These are phyloP conservation scores for Cranoglanis bouderius DNA, from an alignment of 2,113 vertebrate species.

Conservation along the genomic window DNA sequence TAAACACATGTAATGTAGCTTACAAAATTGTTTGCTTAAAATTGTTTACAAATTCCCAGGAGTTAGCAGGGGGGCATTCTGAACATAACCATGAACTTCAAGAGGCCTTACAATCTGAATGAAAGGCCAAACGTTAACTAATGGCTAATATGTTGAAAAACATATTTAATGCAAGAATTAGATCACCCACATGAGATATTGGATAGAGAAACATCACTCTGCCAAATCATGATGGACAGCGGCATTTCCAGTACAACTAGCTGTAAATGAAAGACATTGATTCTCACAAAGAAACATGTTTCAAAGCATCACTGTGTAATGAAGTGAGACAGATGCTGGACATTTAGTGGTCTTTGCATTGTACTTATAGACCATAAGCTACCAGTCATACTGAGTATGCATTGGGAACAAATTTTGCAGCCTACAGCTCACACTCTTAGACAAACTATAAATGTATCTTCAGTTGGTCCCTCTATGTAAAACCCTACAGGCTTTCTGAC, in stretches of 20 bases:
- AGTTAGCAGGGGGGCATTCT: not conserved
- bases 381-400: not conserved
- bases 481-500: not conserved
- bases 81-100: not conserved
- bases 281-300: slow-evolving; percentile 1
- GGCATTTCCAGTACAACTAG: not conserved
- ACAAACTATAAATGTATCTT: not conserved
- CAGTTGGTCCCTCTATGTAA: not conserved
- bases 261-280: not conserved
- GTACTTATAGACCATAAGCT: not conserved
- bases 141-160: not conserved
- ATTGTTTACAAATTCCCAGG: not conserved
- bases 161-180: not conserved
- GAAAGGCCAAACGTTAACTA: not conserved
- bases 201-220: not conserved
- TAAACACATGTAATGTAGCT: not conserved
- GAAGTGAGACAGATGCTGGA: not conserved
- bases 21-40: not conserved
- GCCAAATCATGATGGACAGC: slow-evolving; percentile 4
- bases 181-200: not conserved
- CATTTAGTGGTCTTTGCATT: not conserved
- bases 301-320: not conserved
- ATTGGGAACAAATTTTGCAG: not conserved
- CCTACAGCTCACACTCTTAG: not conserved
- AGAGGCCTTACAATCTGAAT: not conserved